phyloP scores from a whole-genome alignment of 2,888 invertebrate species.

The Barypeithes pellucidus region DNA sequence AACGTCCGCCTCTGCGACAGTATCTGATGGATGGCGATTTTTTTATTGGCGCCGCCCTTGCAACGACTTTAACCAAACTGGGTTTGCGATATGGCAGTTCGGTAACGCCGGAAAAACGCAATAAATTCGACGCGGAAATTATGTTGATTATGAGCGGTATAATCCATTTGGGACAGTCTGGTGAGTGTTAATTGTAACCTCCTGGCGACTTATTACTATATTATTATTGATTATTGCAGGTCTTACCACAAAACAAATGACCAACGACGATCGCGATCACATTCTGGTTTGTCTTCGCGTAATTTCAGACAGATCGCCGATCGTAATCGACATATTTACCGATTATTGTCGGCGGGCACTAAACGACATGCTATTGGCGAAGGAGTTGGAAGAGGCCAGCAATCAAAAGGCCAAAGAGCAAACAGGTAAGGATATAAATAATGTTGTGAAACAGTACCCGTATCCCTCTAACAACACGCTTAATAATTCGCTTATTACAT shows the following conservation, averaged over 20 bases:
- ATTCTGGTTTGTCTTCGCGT: conserved; percentile 87
- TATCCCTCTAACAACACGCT: too few relatives aligned
- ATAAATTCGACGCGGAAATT: conserved; percentile 82
- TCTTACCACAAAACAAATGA: conserved; percentile 83
- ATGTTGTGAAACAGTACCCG: too few relatives aligned
- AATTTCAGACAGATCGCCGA: conserved; percentile 79
- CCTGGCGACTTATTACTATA: too few relatives aligned
- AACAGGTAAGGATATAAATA: conserved; percentile 73
- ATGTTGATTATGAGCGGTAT: conserved; percentile 92
- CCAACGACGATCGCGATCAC: conserved; percentile 96
- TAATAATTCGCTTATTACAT: too few relatives aligned
- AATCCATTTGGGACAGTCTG: conserved; percentile 88
- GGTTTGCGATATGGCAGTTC: conserved; percentile 81
- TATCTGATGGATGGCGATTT: conserved; percentile 96
- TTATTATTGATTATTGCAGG: conserved; percentile 65
- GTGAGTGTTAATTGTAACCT: conserved; percentile 61
- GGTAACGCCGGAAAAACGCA: conserved; percentile 69
- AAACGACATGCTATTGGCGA: conserved; percentile 87
- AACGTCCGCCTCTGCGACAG: conserved; percentile 86
- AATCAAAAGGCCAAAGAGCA: conserved; percentile 79
- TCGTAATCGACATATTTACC: conserved; percentile 82
- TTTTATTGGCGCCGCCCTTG: conserved; percentile 94
- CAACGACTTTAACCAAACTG: conserved; percentile 93
- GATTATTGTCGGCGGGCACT: conserved; percentile 84
- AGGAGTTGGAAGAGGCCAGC: conserved; percentile 81